Conservation (phyloP, 2,113 vertebrate genomes). For the Ciconia boyciana region DNA sequence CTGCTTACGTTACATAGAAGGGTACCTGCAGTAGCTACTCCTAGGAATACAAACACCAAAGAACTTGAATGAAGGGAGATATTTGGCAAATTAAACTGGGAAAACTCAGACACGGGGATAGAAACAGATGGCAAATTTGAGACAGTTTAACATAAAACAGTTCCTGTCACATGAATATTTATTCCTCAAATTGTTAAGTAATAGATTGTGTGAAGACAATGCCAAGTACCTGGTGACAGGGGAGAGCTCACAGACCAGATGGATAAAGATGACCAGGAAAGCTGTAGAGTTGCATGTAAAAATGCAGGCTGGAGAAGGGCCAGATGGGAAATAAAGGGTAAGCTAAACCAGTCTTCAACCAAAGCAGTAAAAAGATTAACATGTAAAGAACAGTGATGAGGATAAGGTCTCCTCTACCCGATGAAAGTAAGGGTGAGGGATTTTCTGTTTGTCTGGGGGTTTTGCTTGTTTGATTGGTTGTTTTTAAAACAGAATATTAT, state of each 20-base stretch:
- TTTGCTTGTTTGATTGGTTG: neutral
- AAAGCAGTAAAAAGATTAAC: neutral
- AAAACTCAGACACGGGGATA: neutral
- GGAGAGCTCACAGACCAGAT: constrained; percentile 60
- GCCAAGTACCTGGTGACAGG: constrained; percentile 71
- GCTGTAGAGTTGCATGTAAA: constrained; percentile 69
- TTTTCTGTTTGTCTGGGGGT: neutral
- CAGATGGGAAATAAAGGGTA: neutral
- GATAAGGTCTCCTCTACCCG: neutral
- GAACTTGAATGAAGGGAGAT: neutral
- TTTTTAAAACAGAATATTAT: neutral
- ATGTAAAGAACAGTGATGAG: neutral
- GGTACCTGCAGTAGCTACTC: neutral
- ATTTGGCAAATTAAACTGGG: neutral
- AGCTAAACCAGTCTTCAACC: neutral
- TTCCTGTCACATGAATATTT: neutral
- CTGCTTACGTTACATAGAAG: neutral
- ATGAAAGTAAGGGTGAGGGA: neutral
- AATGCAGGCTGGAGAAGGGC: neutral
- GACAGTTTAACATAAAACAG: neutral
- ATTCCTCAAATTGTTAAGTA: neutral
- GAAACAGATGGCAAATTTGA: neutral
- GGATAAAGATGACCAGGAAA: constrained; percentile 78
- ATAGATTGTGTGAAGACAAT: neutral
- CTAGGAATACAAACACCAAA: neutral